Evolutionary conservation across 2,113 vertebrate genomes (phyloP), one percentile per base, ranked within the genome.

Genomic region (Phainopepla nitens): DNA sequence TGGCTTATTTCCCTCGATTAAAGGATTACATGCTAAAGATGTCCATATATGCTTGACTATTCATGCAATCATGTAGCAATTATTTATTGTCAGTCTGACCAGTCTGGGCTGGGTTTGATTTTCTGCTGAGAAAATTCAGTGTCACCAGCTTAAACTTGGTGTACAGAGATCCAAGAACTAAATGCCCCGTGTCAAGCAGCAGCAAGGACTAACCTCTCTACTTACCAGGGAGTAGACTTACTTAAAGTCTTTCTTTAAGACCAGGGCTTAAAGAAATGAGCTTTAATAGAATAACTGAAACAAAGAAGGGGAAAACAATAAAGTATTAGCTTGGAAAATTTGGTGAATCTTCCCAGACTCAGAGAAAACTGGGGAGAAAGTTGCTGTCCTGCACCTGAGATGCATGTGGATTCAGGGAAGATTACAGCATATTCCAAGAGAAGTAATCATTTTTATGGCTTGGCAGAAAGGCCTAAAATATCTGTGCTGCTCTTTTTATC

Each of bases 221-320:
- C 13, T 94, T 68, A 56, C 8, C 18, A 66, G 60, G n/a, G n/a
- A n/a, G n/a, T n/a, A n/a, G n/a, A n/a, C n/a, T n/a, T n/a, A 62
- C 11, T 68, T 92, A 64, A 39, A 39, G 39, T 12, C 39, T 39
- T 39, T 39, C 39, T 39, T 39, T 39, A 39, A 39, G 39, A 85
- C 9, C 25, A 80, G 20, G 33, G 10, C 27, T 80, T 66, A 54
- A 61, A 80, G 27, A 70, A 83, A 81, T 58, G 1, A 56, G 18
- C 19, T 70, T 95, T 93, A 91, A 79, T 58, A 86, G 58, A 97
- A 93, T 45, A 80, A 45, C 25, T 88, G 53, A 85, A 94, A 65
- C 56, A 85, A 75, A 70, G 69, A 90, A 76, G 31, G 68, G 39
- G 93, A 92, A 94, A 44, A 15, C 17, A 88, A 51, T 58, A n/a